These are phyloP conservation scores for Hyaena hyaena DNA, from an alignment of 2,113 vertebrate genomes.

Conservation along the genomic window DNA sequence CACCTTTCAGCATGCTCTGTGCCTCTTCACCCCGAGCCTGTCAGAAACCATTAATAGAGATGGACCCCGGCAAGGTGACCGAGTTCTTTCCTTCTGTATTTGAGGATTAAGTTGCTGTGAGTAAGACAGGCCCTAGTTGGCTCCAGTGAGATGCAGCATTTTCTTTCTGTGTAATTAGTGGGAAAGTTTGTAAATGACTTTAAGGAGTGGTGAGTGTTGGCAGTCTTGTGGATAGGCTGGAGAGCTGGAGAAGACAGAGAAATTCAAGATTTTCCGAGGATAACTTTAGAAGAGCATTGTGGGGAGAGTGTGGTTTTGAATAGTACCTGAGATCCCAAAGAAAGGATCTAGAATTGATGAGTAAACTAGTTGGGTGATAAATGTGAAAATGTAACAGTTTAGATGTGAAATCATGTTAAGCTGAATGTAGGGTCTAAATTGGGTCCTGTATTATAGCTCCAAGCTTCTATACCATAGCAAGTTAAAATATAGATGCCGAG, in stretches of 20 bases:
- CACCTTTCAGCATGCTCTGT: constrained; percentile 92
- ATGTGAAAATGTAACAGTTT: neutral
- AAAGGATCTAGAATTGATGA: neutral
- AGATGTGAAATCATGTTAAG: neutral
- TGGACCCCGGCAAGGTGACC: constrained; percentile 89
- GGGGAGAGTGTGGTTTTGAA: neutral
- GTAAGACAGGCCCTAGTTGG: neutral
- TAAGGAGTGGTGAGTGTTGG: neutral
- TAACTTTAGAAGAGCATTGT: constrained; percentile 1
- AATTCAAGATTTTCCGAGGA: constrained; percentile 30
- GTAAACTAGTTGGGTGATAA: neutral
- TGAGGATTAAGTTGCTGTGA: neutral
- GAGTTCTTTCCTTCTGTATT: neutral
- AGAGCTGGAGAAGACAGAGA: neutral
- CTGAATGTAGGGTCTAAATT: neutral
- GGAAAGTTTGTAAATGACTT: neutral
- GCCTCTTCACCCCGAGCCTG: constrained; percentile 96
- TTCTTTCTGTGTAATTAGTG: neutral
- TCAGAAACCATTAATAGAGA: constrained; percentile 93
- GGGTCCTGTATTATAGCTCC: neutral
- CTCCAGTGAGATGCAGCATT: neutral
- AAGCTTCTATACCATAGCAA: neutral
- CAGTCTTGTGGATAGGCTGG: neutral
- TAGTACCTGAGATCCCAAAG: neutral
- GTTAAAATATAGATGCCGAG: neutral